These are phyloP conservation scores for Triplophysa bombifrons DNA, from an alignment of 2,797 vertebrate genomes.

Conservation along the genomic window DNA sequence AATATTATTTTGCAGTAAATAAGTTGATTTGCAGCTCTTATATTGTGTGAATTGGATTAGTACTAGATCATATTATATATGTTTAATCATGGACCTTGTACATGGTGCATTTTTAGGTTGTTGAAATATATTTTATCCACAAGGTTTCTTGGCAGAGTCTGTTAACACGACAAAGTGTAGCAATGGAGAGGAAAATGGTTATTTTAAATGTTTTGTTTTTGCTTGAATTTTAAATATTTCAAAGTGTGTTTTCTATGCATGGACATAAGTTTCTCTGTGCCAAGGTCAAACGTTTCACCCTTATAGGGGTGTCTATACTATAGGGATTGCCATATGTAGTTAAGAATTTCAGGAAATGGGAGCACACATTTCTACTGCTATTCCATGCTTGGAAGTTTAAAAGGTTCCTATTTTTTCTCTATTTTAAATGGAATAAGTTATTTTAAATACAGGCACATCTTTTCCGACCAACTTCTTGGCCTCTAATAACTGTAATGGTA, in stretches of 20 bases:
- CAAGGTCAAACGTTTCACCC: constrained; percentile 21
- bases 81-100: constrained; percentile 31
- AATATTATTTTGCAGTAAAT: constrained; percentile 19
- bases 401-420: constrained; percentile 2
- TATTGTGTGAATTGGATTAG: constrained; percentile 20
- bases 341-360: constrained; percentile 10
- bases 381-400: constrained; percentile 9
- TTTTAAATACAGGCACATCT: constrained; percentile 19
- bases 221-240: constrained; percentile 21
- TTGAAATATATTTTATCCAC: constrained; percentile 23
- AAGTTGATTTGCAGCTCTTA: constrained; percentile 12
- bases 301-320: constrained; percentile 2
- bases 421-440: constrained; percentile 31
- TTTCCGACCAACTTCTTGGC: constrained; percentile 24
- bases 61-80: constrained; percentile 10
- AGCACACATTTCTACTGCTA: constrained; percentile 10
- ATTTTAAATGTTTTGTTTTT: constrained; percentile 9
- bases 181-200: not conserved
- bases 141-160: constrained; percentile 1
- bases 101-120: constrained; percentile 12
- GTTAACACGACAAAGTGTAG: constrained; percentile 20
- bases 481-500: constrained; percentile 37
- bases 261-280: constrained; percentile 18
- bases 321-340: constrained; percentile 20
- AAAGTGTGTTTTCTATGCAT: constrained; percentile 44